Conservation (phyloP, 2,113 vertebrate genomes). For the Anolis carolinensis region DNA sequence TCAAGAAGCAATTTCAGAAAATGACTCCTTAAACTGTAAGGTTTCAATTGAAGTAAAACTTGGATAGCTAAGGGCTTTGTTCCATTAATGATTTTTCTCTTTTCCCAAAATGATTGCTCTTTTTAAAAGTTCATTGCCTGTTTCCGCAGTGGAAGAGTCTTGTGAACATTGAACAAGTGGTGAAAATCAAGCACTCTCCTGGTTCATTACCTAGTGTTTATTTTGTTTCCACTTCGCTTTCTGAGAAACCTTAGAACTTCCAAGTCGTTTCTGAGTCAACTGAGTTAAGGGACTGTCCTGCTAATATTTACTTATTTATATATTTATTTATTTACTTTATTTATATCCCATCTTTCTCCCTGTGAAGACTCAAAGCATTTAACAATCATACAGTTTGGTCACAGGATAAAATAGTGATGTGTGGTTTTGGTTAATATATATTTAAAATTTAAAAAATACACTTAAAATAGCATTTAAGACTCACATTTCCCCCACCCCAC, state of each 20-base stretch:
- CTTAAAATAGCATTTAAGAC: too few relatives aligned
- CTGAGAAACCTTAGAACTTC: background rate
- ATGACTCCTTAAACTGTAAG: slow-evolving; percentile 66
- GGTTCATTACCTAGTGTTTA: background rate
- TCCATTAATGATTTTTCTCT: slow-evolving; percentile 26
- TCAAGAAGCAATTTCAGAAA: slow-evolving; percentile 69
- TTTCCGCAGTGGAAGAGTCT: background rate
- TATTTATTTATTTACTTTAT: too few relatives aligned
- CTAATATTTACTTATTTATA: too few relatives aligned
- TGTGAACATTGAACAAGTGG: background rate
- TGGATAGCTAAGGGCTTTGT: slow-evolving; percentile 55
- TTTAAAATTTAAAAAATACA: too few relatives aligned
- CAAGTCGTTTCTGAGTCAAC: background rate
- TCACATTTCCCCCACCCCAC: too few relatives aligned
- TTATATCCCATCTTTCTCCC: too few relatives aligned
- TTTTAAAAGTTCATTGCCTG: background rate
- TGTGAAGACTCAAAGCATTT: too few relatives aligned
- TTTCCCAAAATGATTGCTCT: background rate
- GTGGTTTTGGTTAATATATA: too few relatives aligned
- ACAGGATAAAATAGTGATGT: too few relatives aligned
- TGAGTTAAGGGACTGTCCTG: too few relatives aligned
- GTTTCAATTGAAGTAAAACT: slow-evolving; percentile 53
- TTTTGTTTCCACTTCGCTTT: too few relatives aligned
- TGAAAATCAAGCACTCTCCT: background rate
- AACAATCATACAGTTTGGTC: too few relatives aligned